Evolutionary conservation across 1,140 invertebrate genomes (phyloP), one percentile per base, ranked within the genome.

Genomic region (Neodiprion fabricii): DNA sequence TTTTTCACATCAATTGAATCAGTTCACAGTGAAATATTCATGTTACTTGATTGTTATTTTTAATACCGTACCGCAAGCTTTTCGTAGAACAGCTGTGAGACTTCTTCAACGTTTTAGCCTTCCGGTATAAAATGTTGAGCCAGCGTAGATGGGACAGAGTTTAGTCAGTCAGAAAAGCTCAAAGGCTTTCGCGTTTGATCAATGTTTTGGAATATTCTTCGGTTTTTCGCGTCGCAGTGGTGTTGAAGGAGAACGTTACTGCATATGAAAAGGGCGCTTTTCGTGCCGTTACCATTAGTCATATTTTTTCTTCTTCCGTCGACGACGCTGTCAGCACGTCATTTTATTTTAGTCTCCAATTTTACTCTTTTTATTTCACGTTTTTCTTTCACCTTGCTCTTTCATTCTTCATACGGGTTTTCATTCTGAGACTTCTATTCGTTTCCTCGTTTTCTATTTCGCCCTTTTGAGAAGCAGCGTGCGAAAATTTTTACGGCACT

Each of bases 101-200:
- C 28, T 40, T 40, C 28, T 40, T 40, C 28, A 40, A 40, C 28
- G 28, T 5, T 61, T 17, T 14, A 17, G 4, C 53, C 53, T 5
- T 61, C n/a, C n/a, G 53, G 11, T 40, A 40, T 40, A 40, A 40
- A 40, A 40, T 61, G 53, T 61, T 17, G 53, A 61, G 53, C 53
- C n/a, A 17, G n/a, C 8, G 11, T 17, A 61, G 53, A 17, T 17
- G 53, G 53, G 11, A 12, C n/a, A 12, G 53, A 61, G 28, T 40
- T 14, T 61, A 61, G 5, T 61, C n/a, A 61, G 11, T 14, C 11
- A 61, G 53, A 17, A 61, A 61, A 61, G 53, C 53, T 61, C 53
- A 61, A 61, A 61, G 53, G 53, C 53, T 61, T 61, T 61, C 53
- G 53, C 53, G 53, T 61, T 61, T 61, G 53, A 61, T 61, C 53